Evolutionary conservation across 1,140 invertebrate genomes (phyloP), one percentile per base, ranked within the genome.

Genomic region (Zaprionus vittiger): DNA sequence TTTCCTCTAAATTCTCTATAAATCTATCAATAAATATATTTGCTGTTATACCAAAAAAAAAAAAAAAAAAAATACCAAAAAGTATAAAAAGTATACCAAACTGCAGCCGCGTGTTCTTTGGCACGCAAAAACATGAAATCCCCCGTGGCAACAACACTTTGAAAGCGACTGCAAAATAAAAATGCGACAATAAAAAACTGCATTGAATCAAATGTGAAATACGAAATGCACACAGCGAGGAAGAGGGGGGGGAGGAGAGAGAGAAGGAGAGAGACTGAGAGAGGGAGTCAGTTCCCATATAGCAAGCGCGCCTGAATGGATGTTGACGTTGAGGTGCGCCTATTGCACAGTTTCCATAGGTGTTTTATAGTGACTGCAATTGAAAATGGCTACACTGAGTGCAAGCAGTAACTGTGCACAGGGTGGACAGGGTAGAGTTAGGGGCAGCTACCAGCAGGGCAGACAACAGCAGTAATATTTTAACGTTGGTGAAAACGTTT

Each of bases 121-220:
- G 47, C 59, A 73, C 31, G 55, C 61, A 72, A 67, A 67, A 72
- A 38, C 49, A 31, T 47, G 28, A 34, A 37, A 54, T 62, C 20
- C 37, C 72, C 47, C 28, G 49, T 26, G 59, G 15, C 49, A 61
- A 41, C 64, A 61, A 54, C 34, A 61, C 26, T 28, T 63, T 70
- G 22, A 44, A 20, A 44, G 61, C 31, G 54, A 47, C 54, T 28
- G 54, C 15, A 24, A 56, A 47, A 57, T 12, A 31, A 14, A 24
- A 61, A 14, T 60, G 37, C 20, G 59, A 38, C 54, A 24, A 28
- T 47, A 60, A 63, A 75, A 52, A 47, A 70, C 26, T 70, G 72
- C 66, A 74, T 49, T 69, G 17, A 56, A 69, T 74, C 28, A 38
- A 74, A 59, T 67, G 20, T 66, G 63, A 37, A 56, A 57, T 73